Evolutionary conservation across 2,797 vertebrate species (phyloP).

Genomic region (Mustela erminea): DNA sequence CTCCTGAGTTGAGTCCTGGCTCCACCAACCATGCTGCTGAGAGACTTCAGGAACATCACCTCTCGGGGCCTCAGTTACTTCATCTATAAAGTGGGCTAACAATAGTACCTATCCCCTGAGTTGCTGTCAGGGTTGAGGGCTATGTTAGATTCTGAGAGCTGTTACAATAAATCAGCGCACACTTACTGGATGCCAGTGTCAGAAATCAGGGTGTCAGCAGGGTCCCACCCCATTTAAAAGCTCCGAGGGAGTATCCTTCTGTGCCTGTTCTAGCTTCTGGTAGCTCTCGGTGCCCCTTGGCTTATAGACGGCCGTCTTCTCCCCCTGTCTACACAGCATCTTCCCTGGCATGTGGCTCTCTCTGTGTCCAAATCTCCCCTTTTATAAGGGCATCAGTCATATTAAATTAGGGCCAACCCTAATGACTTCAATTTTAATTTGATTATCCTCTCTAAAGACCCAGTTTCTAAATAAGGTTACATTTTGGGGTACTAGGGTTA

Average conservation of each 20-base stretch:
- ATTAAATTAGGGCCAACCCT: neutral
- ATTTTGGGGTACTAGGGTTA: neutral
- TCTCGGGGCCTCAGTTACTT: neutral
- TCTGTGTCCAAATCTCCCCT: neutral
- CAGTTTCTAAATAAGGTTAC: neutral
- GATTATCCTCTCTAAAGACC: neutral
- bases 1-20: neutral
- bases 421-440: neutral
- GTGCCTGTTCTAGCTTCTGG: neutral
- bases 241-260: neutral
- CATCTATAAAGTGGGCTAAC: neutral
- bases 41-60: neutral
- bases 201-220: neutral
- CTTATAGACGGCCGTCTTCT: fast-evolving
- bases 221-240: too few species aligned
- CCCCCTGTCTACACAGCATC: neutral
- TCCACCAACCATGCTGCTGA: neutral
- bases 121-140: neutral
- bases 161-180: neutral
- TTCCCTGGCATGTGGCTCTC: neutral
- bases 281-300: too few species aligned
- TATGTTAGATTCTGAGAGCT: neutral
- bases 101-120: fast-evolving
- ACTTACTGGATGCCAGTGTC: neutral
- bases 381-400: neutral